Evolutionary conservation across 2,888 invertebrate genomes (phyloP).

Genomic region (Rhagonycha lutea): DNA sequence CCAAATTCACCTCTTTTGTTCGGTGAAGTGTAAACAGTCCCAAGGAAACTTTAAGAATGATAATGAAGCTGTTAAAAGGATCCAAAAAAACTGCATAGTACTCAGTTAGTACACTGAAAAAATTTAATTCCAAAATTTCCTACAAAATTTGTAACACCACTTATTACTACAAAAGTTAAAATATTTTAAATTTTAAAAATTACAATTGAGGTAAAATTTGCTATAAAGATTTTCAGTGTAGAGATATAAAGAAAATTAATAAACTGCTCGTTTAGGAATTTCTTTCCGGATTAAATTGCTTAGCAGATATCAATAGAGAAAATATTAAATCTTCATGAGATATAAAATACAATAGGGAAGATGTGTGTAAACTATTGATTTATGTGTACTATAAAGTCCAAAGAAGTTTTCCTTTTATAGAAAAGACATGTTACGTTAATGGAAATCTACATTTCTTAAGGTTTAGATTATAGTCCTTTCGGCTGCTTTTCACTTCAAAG

Average conservation of each 20-base stretch:
- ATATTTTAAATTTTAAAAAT: no score
- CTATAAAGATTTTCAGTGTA: no score
- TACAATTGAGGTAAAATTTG: no score
- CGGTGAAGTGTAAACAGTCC: background rate
- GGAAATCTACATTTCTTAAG: slow-evolving; percentile 5
- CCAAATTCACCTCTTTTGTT: background rate
- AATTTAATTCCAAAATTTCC: no score
- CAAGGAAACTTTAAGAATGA: background rate
- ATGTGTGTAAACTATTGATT: background rate
- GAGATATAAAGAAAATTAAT: background rate
- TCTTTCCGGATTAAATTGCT: background rate
- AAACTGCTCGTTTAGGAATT: background rate
- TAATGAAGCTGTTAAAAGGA: background rate
- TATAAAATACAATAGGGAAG: background rate
- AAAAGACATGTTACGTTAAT: slow-evolving; percentile 9
- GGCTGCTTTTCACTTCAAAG: slow-evolving; percentile 3
- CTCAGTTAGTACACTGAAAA: no score
- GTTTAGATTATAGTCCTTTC: slow-evolving; percentile 8
- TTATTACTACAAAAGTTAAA: no score
- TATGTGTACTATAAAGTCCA: background rate
- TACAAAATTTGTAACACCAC: no score
- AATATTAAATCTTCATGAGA: background rate
- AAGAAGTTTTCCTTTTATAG: slow-evolving; percentile 7
- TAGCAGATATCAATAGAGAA: background rate
- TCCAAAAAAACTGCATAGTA: background rate